Conservation (phyloP, 2,113 vertebrate genomes). For the Otis tarda region DNA sequence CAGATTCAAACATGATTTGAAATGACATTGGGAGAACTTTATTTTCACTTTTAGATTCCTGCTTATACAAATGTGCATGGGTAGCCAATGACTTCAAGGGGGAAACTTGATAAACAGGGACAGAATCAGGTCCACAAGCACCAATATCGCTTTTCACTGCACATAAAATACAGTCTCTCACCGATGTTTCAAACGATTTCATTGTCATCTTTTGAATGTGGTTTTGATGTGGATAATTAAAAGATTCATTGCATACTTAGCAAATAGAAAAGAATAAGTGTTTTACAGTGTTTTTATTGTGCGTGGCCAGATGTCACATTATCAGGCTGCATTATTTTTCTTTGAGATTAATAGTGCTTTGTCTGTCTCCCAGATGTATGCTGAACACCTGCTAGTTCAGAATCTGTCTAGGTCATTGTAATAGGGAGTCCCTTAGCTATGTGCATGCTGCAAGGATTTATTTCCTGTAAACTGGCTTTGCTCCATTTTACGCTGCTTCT, state of each 20-base stretch:
- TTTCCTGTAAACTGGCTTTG: background rate
- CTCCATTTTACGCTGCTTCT: background rate
- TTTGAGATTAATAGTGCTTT: constrained; percentile 51
- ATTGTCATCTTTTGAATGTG: background rate
- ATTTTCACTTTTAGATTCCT: background rate
- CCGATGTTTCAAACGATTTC: background rate
- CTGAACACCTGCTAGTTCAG: constrained; percentile 11
- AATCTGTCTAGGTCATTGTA: constrained; percentile 37
- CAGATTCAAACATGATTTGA: background rate
- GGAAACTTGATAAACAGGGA: background rate
- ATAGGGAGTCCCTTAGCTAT: background rate
- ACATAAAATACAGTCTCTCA: background rate
- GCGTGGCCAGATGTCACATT: constrained; percentile 25
- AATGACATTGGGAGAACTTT: background rate
- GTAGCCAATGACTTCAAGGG: background rate
- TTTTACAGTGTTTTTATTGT: constrained; percentile 29
- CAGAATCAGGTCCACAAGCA: constrained; percentile 12
- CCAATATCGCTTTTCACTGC: background rate
- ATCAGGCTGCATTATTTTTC: background rate
- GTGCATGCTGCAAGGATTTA: background rate
- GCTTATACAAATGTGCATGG: background rate
- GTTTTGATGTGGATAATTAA: constrained; percentile 12
- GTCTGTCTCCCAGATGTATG: constrained; percentile 41
- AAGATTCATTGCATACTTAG: background rate
- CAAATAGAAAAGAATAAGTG: constrained; percentile 4